These are phyloP conservation scores for Fulica atra DNA, from an alignment of 2,113 vertebrate genomes.

Conservation along the genomic window DNA sequence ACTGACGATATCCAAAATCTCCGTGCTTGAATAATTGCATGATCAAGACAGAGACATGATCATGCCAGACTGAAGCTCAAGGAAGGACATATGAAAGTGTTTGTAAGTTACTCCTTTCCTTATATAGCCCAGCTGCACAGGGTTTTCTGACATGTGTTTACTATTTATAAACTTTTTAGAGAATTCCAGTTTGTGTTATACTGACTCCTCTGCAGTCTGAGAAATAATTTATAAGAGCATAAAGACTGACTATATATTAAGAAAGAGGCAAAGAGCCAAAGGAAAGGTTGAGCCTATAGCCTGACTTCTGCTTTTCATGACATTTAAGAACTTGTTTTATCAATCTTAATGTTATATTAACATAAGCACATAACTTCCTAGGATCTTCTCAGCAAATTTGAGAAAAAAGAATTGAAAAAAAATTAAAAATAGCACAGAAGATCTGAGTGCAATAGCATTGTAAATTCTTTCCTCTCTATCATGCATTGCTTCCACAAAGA, in stretches of 20 bases:
- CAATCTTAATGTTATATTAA: constrained; percentile 21
- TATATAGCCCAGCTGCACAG: background rate
- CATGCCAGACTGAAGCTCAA: background rate
- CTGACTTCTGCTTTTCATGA: background rate
- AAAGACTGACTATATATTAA: background rate
- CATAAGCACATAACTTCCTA: background rate
- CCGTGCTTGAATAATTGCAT: background rate
- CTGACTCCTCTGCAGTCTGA: background rate
- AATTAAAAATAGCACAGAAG: background rate
- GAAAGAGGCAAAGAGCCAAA: background rate
- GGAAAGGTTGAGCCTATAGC: background rate
- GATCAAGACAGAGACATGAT: background rate
- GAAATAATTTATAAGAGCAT: background rate
- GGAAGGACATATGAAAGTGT: background rate
- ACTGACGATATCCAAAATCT: background rate
- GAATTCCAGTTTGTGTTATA: background rate
- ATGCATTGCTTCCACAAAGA: background rate
- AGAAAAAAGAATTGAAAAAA: too few species aligned
- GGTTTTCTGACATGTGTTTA: background rate
- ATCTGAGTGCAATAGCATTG: background rate
- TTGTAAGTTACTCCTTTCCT: background rate
- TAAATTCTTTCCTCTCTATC: background rate
- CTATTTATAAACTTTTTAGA: constrained; percentile 7
- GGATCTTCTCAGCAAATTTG: background rate
- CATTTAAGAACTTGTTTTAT: constrained; percentile 35